Evolutionary conservation across 2,797 vertebrate species (phyloP).

Genomic region (Lepus oiostolus): DNA sequence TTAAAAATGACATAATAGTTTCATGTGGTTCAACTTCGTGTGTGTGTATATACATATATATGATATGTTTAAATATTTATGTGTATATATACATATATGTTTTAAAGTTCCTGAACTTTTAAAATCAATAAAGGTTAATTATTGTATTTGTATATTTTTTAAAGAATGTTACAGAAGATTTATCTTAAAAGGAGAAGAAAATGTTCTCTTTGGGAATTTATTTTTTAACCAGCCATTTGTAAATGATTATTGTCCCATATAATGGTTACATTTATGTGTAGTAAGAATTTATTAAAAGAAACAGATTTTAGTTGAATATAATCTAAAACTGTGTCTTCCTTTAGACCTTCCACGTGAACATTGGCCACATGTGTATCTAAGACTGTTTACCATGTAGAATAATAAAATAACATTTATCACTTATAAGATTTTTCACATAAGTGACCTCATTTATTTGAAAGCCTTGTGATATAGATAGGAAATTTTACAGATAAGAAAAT

Average conservation of each 20-base stretch:
- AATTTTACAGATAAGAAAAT: not conserved
- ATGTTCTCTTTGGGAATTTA: conserved; percentile 55
- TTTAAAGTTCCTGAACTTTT: no score
- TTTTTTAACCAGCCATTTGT: conserved; percentile 29
- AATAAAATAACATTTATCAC: not conserved
- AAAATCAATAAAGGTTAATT: not conserved
- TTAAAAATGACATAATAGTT: not conserved
- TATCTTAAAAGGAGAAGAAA: conserved; percentile 44
- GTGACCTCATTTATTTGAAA: conserved; percentile 49
- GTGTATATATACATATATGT: no score
- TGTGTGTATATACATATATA: not conserved
- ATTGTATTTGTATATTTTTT: conserved; percentile 13
- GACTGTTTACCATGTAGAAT: not conserved
- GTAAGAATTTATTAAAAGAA: conserved; percentile 47
- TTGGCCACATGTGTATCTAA: not conserved
- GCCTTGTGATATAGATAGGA: not conserved
- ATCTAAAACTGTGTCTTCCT: conserved; percentile 22
- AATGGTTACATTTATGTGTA: conserved; percentile 41
- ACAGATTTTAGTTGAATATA: not conserved
- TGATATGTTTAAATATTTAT: not conserved
- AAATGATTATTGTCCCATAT: not conserved
- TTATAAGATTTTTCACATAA: conserved; percentile 55
- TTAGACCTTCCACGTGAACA: not conserved
- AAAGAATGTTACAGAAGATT: not conserved
- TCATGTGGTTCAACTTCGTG: not conserved